Evolutionary conservation across 2,113 vertebrate genomes (phyloP).

Genomic region (Vidua chalybeata): DNA sequence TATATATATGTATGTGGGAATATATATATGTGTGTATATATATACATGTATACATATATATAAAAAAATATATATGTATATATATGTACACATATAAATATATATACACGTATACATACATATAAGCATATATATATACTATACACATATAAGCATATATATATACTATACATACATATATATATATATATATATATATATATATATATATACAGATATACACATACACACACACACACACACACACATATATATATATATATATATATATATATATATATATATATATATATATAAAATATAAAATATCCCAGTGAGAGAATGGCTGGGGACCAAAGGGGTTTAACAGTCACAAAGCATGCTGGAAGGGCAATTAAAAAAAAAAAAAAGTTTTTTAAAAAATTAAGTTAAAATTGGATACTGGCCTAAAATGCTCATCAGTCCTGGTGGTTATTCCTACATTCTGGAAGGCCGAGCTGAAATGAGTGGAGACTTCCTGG

Average conservation of each 20-base stretch:
- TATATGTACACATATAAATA: accelerated
- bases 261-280: neutral
- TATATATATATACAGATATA: accelerated
- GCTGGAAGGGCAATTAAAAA: neutral
- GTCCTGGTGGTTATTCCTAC: neutral
- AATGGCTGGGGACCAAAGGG: neutral
- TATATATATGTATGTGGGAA: neutral
- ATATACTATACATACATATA: too few species aligned
- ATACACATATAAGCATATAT: too few species aligned
- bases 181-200: neutral
- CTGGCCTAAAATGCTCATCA: neutral
- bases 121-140: neutral
- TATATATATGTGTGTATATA: accelerated
- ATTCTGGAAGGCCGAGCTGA: neutral
- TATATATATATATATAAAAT: accelerated
- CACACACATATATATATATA: accelerated
- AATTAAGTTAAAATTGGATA: neutral
- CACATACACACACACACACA: neutral
- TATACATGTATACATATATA: accelerated
- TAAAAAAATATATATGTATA: too few species aligned
- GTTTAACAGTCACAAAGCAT: neutral
- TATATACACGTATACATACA: accelerated
- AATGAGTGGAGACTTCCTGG: neutral
- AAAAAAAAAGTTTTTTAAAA: neutral
- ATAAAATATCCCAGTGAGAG: neutral